A percentile compares a stretch with the other conserved stretches of the same genome.
Evolutionary conservation across 2,888 invertebrate species (phyloP).

Genomic region (Andrena praecox): DNA sequence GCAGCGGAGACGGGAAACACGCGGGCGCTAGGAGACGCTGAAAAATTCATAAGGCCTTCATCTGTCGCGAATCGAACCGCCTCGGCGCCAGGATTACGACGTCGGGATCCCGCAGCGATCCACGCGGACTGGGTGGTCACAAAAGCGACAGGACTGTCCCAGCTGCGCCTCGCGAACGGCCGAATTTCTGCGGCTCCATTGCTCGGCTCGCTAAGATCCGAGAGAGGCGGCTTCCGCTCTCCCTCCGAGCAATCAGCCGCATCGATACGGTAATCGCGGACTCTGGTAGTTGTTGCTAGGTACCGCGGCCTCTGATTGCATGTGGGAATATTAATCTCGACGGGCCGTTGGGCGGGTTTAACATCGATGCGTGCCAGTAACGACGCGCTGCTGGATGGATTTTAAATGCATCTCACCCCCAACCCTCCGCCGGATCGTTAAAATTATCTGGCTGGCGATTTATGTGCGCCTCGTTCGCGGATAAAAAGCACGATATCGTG

Average conservation of each 20-base stretch:
- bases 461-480: slow-evolving; percentile 31
- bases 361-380: slow-evolving; percentile 55
- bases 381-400: slow-evolving; percentile 53
- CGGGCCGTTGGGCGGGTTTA: slow-evolving; percentile 50
- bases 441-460: slow-evolving; percentile 57
- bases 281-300: slow-evolving; percentile 61
- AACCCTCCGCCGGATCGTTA: slow-evolving; percentile 15
- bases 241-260: slow-evolving; percentile 54
- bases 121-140: too few relatives aligned
- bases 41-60: slow-evolving; percentile 42
- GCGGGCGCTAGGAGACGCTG: neutral
- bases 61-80: slow-evolving; percentile 34
- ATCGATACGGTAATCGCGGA: slow-evolving; percentile 60
- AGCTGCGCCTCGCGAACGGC: slow-evolving; percentile 5
- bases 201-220: slow-evolving; percentile 46
- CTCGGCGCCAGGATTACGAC: slow-evolving; percentile 29
- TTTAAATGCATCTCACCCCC: slow-evolving; percentile 51
- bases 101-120: slow-evolving; percentile 15
- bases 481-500: neutral
- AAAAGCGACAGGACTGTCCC: neutral
- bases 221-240: slow-evolving; percentile 28
- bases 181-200: slow-evolving; percentile 46
- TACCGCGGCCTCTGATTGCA: slow-evolving; percentile 69
- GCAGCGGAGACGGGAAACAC: neutral
- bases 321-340: slow-evolving; percentile 69